Base-by-base conservation (phyloP, 1,140 invertebrate genomes). In the Trichonephila clavipes region DNA sequence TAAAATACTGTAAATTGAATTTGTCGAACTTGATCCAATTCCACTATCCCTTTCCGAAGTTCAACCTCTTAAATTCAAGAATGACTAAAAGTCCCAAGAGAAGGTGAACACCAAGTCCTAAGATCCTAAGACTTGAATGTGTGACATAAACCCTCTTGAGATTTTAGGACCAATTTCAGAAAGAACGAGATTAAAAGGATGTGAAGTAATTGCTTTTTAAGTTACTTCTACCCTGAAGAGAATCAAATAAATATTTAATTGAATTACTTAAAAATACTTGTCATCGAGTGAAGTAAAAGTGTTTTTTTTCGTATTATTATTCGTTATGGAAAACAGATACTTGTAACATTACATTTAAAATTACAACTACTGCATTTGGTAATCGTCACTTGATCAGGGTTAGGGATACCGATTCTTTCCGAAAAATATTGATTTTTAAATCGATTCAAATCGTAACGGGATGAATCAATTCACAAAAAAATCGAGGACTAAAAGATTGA, bases 191-290 rank as follows among this genome's bases (percentile, higher is more conserved):
- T 77, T 77, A 77, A 77, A 77, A 77, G 34, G 34, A 77, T 18
- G 3, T 34, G 14, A 19, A 77, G 72, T 77, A 77, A 59, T 85
- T 85, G 58, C 51, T 85, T 85, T 58, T 85, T 58, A 58, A 58
- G 44, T 85, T 83, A 12, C 4, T n/a, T 21, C 18, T 24, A 10
- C 58, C 82, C 24, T 24, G 82, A 85, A 34, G 18, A 16, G 34
- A 77, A 10, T 40, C 18, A 18, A 34, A 12, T 16, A 10, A 34
- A 19, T 34, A 34, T 34, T 77, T 77, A 77, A 77, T 77, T 77
- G 16, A 77, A 77, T 77, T 77, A 77, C 69, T 34, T 21, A 24
- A 77, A 69, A 69, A 34, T 19, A 18, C 14, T 18, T 16, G 3
- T 19, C 28, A 18, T 0, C 4, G 3, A 28, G n/a, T 19, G 28